phyloP scores from a whole-genome alignment of 2,113 vertebrate genomes.

The Lanius ludovicianus region DNA sequence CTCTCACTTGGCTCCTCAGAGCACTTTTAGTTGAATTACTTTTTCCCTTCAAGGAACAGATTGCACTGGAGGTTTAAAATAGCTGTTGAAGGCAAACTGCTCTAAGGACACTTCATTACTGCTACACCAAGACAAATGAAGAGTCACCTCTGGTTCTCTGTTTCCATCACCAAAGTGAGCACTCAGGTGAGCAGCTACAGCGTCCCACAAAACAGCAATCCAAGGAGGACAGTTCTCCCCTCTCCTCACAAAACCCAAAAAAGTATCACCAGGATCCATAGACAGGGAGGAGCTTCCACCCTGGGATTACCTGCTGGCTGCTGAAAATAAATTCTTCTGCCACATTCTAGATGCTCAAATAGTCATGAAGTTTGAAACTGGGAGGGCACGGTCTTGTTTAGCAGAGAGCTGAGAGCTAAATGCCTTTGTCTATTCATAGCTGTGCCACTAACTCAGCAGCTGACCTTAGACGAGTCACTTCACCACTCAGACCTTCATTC shows the following conservation, averaged over 20 bases:
- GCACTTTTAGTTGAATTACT: constrained; percentile 9
- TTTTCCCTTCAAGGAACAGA: neutral
- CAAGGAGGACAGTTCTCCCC: neutral
- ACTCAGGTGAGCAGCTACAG: neutral
- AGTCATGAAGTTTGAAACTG: neutral
- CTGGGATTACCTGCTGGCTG: neutral
- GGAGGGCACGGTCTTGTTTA: neutral
- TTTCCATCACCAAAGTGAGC: neutral
- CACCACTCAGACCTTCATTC: neutral
- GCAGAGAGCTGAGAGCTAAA: neutral
- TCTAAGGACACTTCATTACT: neutral
- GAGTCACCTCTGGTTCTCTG: neutral
- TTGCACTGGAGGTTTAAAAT: neutral
- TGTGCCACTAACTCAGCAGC: neutral
- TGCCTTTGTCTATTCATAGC: constrained; percentile 8
- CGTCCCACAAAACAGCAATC: neutral
- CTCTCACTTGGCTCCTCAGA: neutral
- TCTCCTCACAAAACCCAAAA: neutral
- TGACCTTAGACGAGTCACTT: constrained; percentile 13
- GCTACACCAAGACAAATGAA: neutral
- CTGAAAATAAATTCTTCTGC: neutral
- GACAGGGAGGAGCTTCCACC: neutral
- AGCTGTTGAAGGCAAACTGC: neutral
- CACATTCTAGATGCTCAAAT: neutral
- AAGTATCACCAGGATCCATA: accelerated